Evolutionary conservation across 2,113 vertebrate genomes (phyloP).

Genomic region (Hyperopisus bebe): DNA sequence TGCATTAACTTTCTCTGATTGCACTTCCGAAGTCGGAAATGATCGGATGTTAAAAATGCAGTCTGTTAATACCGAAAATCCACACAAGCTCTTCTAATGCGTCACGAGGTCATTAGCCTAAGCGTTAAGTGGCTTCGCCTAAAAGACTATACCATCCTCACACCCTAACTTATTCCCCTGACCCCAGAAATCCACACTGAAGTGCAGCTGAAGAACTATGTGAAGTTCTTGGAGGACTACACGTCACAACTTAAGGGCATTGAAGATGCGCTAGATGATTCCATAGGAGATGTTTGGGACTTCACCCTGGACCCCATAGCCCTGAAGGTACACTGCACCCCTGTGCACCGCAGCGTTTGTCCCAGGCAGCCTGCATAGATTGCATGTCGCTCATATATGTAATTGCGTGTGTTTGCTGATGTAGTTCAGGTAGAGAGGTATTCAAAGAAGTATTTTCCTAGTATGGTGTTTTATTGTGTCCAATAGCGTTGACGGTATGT

Average conservation of each 20-base stretch:
- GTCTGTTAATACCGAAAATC: not conserved
- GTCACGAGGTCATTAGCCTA: not conserved
- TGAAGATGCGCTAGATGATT: constrained; percentile 90
- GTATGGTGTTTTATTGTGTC: not conserved
- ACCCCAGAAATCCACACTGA: constrained; percentile 91
- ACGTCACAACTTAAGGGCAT: constrained; percentile 85
- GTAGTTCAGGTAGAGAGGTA: not conserved
- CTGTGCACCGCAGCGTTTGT: not conserved
- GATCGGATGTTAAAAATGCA: not conserved
- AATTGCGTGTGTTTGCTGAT: not conserved
- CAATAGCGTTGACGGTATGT: not conserved
- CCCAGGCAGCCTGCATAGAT: not conserved
- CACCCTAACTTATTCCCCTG: constrained; percentile 25
- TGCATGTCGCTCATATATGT: not conserved
- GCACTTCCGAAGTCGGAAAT: not conserved
- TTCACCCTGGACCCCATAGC: constrained; percentile 93
- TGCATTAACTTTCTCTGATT: not conserved
- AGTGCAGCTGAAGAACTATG: constrained; percentile 94
- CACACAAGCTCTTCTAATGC: not conserved
- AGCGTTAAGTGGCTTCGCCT: not conserved
- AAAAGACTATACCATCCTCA: not conserved
- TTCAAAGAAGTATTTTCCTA: not conserved
- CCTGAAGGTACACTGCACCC: constrained; percentile 66
- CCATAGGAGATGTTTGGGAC: constrained; percentile 95
- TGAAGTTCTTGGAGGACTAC: constrained; percentile 90